These are phyloP conservation scores for Augiades crinisus DNA, from an alignment of 2,888 invertebrate species.

Conservation along the genomic window DNA sequence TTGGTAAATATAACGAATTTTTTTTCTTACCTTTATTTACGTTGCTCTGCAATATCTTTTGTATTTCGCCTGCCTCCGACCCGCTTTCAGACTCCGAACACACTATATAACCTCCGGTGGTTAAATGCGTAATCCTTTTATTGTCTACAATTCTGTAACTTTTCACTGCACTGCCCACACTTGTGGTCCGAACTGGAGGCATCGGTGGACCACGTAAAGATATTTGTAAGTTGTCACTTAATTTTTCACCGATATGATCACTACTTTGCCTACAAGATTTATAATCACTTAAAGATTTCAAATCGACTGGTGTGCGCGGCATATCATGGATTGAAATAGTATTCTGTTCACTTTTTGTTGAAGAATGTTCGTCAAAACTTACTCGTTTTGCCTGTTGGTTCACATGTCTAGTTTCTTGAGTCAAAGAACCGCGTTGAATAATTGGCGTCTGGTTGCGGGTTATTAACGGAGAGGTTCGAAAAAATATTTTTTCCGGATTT, in stretches of 20 bases:
- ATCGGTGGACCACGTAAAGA: slow-evolving; percentile 47
- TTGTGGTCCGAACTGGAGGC: slow-evolving; percentile 64
- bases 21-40: slow-evolving; percentile 39
- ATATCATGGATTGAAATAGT: slow-evolving; percentile 18
- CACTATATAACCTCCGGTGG: slow-evolving; percentile 43
- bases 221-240: slow-evolving; percentile 28
- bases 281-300: slow-evolving; percentile 1
- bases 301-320: slow-evolving; percentile 8
- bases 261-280: background rate
- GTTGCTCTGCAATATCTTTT: slow-evolving; percentile 79
- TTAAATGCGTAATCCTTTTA: slow-evolving; percentile 39
- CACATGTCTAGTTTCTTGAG: slow-evolving; percentile 35
- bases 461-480: slow-evolving; percentile 36
- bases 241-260: background rate
- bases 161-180: slow-evolving; percentile 47
- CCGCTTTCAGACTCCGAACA: slow-evolving; percentile 86
- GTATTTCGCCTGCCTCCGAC: slow-evolving; percentile 87
- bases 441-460: slow-evolving; percentile 39
- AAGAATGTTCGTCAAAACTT: slow-evolving; percentile 53
- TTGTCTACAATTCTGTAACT: slow-evolving; percentile 40
- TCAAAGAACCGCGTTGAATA: slow-evolving; percentile 46
- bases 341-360: too few species aligned
- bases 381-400: slow-evolving; percentile 51
- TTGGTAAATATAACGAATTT: too few species aligned
- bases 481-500: slow-evolving; percentile 51